Percentiles rank a stretch among this genome's conserved stretches.
These are phyloP conservation scores for Anneissia japonica DNA, from an alignment of 35 echinoderm and acorn worm species.

Conservation along the genomic window DNA sequence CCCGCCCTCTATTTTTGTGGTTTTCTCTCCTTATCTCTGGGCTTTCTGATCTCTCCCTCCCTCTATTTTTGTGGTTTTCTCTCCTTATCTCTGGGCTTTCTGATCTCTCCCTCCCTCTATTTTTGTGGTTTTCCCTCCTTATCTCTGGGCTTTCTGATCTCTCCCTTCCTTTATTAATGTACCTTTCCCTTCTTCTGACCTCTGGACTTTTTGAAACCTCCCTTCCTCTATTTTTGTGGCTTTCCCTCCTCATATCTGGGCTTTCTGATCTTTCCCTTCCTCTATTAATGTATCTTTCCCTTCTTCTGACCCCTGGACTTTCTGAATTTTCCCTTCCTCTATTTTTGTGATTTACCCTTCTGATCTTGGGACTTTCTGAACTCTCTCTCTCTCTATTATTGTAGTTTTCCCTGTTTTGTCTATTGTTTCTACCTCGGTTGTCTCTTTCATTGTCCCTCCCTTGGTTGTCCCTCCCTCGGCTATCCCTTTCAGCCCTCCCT, in stretches of 20 bases:
- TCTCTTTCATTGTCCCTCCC: background rate
- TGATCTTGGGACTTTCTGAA: background rate
- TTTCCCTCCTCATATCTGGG: background rate
- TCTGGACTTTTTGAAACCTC: background rate
- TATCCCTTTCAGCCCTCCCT: background rate
- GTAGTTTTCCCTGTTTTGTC: background rate
- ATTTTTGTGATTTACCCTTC: background rate
- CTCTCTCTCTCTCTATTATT: slow-evolving; percentile 13
- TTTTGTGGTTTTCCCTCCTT: slow-evolving; percentile 1
- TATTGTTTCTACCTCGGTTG: background rate
- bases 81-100: background rate
- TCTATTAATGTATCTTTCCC: slow-evolving; percentile 5
- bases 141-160: background rate
- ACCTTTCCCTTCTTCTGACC: background rate
- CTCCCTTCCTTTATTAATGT: background rate
- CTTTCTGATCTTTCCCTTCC: background rate
- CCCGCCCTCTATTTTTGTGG: too few relatives aligned
- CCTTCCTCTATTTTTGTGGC: background rate
- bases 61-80: background rate
- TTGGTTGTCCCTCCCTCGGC: background rate
- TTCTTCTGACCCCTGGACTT: background rate
- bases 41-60: background rate
- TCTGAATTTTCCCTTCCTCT: too few relatives aligned
- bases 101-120: background rate
- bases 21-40: background rate